Percentiles rank a stretch among this genome's conserved stretches.
Conservation (phyloP, 2,888 invertebrate genomes). For the Trichogramma dendrolimi region DNA sequence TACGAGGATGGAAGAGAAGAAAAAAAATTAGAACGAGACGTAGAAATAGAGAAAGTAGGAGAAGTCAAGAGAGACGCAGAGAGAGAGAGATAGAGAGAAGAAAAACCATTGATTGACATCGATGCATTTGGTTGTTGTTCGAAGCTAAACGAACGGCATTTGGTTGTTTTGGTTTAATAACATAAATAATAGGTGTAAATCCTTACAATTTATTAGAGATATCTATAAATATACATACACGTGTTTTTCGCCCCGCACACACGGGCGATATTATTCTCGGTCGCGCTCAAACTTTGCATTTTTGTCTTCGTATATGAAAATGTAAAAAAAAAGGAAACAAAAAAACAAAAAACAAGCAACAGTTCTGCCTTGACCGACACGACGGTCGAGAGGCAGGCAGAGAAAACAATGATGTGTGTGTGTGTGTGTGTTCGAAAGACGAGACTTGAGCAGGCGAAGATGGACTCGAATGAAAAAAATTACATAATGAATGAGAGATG, state of each 20-base stretch:
- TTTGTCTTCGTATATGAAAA: conserved; percentile 23
- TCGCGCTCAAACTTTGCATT: conserved; percentile 27
- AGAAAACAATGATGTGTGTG: neutral
- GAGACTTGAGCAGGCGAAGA: conserved; percentile 5
- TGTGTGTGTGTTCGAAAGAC: neutral
- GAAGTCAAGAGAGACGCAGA: neutral
- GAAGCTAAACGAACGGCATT: conserved; percentile 13
- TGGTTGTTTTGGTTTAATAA: conserved; percentile 24
- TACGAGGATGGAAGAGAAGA: neutral
- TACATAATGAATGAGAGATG: conserved; percentile 14
- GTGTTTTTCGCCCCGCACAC: conserved; percentile 20
- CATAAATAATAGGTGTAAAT: conserved; percentile 20
- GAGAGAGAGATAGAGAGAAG: too few species aligned
- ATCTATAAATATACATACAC: conserved; percentile 44
- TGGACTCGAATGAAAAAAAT: conserved; percentile 18
- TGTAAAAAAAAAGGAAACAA: conserved; percentile 6
- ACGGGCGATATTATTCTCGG: conserved; percentile 6
- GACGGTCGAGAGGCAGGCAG: too few species aligned
- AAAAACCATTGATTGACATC: neutral
- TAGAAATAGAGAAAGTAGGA: conserved; percentile 25
- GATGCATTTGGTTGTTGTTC: conserved; percentile 8
- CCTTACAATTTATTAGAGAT: conserved; percentile 44
- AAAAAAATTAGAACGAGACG: conserved; percentile 9
- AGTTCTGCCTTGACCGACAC: too few species aligned
- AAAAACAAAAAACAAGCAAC: neutral